These are phyloP conservation scores for Solea solea DNA, from an alignment of 2,113 vertebrate species.

Conservation along the genomic window DNA sequence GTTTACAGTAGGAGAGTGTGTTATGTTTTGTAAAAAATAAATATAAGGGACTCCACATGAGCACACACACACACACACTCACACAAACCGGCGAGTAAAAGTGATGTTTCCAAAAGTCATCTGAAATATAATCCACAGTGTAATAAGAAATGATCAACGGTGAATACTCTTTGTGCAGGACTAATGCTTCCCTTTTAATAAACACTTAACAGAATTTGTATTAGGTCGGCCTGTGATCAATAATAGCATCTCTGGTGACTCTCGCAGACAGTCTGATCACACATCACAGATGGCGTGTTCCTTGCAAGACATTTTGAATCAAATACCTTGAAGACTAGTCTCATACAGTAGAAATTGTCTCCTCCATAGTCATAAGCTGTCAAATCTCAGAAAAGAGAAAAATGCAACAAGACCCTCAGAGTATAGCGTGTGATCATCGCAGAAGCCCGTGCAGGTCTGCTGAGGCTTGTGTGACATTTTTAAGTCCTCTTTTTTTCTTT, in stretches of 20 bases:
- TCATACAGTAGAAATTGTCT: constrained; percentile 73
- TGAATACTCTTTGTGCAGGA: constrained; percentile 64
- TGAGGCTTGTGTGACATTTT: constrained; percentile 78
- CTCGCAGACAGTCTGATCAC: constrained; percentile 72
- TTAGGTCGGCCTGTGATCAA: constrained; percentile 76
- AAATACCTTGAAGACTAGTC: constrained; percentile 78
- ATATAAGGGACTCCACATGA: constrained; percentile 57
- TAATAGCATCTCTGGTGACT: constrained; percentile 73
- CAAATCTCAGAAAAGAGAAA: constrained; percentile 76
- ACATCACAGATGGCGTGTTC: constrained; percentile 69
- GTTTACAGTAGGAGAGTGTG: constrained; percentile 72
- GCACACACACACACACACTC: constrained; percentile 11
- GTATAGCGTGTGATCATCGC: constrained; percentile 76
- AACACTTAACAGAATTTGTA: constrained; percentile 77
- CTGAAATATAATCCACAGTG: constrained; percentile 60
- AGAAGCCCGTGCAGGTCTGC: constrained; percentile 68
- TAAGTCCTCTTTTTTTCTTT: constrained; percentile 70
- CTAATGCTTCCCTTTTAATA: constrained; percentile 66
- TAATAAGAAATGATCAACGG: constrained; percentile 66
- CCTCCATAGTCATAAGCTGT: constrained; percentile 78
- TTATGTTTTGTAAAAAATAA: constrained; percentile 72
- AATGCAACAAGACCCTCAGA: constrained; percentile 77
- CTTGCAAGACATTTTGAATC: constrained; percentile 70
- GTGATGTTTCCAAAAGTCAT: constrained; percentile 49
- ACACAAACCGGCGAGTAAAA: constrained; percentile 32